Conservation (phyloP, 1,140 invertebrate species). For the Hermatobates lingyangjiaoensis region DNA sequence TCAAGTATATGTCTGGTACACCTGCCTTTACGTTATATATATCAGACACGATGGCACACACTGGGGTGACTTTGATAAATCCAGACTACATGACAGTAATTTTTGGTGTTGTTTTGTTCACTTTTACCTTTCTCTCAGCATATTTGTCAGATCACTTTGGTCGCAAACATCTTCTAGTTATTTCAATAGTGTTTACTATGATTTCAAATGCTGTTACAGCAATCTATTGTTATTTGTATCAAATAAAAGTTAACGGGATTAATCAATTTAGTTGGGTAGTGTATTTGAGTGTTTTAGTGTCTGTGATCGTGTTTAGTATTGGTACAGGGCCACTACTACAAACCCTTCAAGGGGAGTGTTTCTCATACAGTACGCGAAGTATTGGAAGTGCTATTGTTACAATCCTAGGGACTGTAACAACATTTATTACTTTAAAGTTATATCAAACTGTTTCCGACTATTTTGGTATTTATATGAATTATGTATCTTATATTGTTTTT, state of each 20-base stretch:
- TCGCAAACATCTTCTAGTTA: conserved; percentile 25
- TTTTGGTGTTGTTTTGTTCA: conserved; percentile 20
- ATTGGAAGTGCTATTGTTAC: conserved; percentile 24
- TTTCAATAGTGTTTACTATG: conserved; percentile 18
- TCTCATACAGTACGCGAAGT: conserved; percentile 27
- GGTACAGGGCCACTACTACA: conserved; percentile 26
- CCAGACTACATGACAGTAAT: conserved; percentile 19
- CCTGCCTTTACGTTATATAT: conserved; percentile 15
- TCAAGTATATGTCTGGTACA: conserved; percentile 14
- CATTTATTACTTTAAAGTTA: conserved; percentile 22
- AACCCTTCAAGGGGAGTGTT: conserved; percentile 28
- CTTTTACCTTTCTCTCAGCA: conserved; percentile 19
- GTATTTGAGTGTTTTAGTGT: conserved; percentile 22
- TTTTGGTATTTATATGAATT: conserved; percentile 32
- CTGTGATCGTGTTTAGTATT: conserved; percentile 24
- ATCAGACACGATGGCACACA: conserved; percentile 27
- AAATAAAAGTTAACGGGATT: not conserved
- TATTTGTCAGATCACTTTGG: conserved; percentile 22
- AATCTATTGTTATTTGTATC: not conserved
- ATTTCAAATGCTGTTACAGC: conserved; percentile 2
- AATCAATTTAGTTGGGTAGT: conserved; percentile 19
- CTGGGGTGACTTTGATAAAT: conserved; percentile 19
- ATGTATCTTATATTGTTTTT: conserved; percentile 34
- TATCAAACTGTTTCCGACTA: conserved; percentile 26
- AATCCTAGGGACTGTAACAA: conserved; percentile 24